phyloP scores from a whole-genome alignment of 2,113 vertebrate genomes.

The Propithecus coquereli region DNA sequence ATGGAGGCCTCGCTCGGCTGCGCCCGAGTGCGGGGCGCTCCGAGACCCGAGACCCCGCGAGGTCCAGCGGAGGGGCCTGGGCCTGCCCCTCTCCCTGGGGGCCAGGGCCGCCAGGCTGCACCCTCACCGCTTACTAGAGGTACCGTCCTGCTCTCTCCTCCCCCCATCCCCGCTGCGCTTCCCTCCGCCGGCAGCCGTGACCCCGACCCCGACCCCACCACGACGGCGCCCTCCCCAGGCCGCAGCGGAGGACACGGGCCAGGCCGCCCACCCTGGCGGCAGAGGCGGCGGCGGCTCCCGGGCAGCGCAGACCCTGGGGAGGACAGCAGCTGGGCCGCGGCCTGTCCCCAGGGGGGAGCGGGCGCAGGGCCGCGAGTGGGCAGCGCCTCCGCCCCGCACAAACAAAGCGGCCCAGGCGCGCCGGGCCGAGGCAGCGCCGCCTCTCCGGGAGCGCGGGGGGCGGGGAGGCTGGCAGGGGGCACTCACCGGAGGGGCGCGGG shows the following conservation, averaged over 20 bases:
- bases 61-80: not conserved
- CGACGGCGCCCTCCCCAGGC: slow-evolving; percentile 63
- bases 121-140: not conserved
- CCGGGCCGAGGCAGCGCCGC: not conserved
- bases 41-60: not conserved
- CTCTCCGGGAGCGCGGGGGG: not conserved
- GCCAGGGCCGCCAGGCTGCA: not conserved
- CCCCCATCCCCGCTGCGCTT: not conserved
- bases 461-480: not conserved
- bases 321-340: slow-evolving; percentile 58
- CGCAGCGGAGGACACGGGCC: not conserved
- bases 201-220: slow-evolving; percentile 9
- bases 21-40: not conserved
- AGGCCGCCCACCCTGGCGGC: not conserved
- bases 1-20: slow-evolving; percentile 44
- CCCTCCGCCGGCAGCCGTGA: not conserved
- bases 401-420: slow-evolving; percentile 47
- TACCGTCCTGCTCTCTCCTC: not conserved
- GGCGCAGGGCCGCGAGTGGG: slow-evolving; percentile 31
- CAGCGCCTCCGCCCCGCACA: slow-evolving; percentile 41
- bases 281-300: not conserved
- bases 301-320: not conserved
- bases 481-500: slow-evolving; percentile 26
- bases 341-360: slow-evolving; percentile 45
- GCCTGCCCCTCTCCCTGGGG: fast-evolving